Evolutionary conservation across 2,888 invertebrate species (phyloP), one percentile per base, ranked within the genome.

Genomic region (Caenorhabditis uteleia): DNA sequence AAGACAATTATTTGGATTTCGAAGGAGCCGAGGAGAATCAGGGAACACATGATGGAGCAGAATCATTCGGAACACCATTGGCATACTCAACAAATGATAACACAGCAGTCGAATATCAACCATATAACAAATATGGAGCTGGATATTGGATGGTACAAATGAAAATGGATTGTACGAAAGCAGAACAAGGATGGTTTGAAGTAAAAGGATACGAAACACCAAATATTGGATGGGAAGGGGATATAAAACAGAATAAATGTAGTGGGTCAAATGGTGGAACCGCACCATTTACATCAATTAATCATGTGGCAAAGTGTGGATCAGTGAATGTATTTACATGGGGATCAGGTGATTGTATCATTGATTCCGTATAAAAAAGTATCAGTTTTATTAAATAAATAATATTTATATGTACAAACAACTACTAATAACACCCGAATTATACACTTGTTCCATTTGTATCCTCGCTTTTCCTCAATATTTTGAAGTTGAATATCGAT

Each of bases 111-210:
- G 82, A 80, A 27, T 83, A 82, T 66, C 80, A 80, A 45, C 77
- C 73, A 5, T 69, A 77, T 8, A 83, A 83, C 73, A 84, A 58
- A 29, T 85, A 78, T 62, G 85, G 85, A 2, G 73, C 81, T 2
- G 84, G 84, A 48, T 85, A 85, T 73, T 85, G 85, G 85, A 77
- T 85, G 59, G 78, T 84, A n/a, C 84, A 84, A 47, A 47, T 85
- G 1, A 78, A 82, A 21, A 84, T 85, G 84, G 85, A 85, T 67
- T 85, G 85, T 67, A 77, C 77, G 8, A 78, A 80, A 58, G 80
- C 84, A 0, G 77, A 83, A 39, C 68, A 79, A 14, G 85, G 85
- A 14, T 85, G 85, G 84, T 85, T 86, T 61, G 85, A 86, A 68
- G 46, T 86, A 21, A 85, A 85, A 70, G 78, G 74, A 18, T 78